Base-by-base conservation (phyloP, 1,140 invertebrate species). In the Maniola jurtina region DNA sequence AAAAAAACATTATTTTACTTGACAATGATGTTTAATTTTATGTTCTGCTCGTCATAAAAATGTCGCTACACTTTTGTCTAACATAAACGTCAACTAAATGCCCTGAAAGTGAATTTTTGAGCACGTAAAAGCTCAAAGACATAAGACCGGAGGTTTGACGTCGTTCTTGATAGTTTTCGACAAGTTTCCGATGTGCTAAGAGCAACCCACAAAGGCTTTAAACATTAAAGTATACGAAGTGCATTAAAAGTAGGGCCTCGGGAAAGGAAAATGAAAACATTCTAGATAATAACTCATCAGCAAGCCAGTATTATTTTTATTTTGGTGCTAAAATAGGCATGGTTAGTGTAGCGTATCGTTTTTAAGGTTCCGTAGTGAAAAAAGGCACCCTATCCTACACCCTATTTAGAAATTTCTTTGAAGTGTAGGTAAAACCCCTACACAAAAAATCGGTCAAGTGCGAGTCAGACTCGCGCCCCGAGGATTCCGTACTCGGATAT, bases 101-200 rank as follows among this genome's bases (percentile, higher is more conserved):
- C 33, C 10, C 10, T 40, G 38, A 54, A 60, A 54, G 56, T 55
- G 58, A 66, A 61, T 61, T 61, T 66, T 60, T 55, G 9, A 63
- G 50, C 38, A 42, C 5, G 16, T 36, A 52, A 68, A 68, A 48
- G 60, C 54, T 40, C 60, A 55, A 48, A 68, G 25, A 63, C 60
- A 14, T 50, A 57, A 57, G 42, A 67, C 54, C 54, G 40, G 35
- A 57, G 65, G 54, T 40, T 67, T 67, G 65, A 67, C 34, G 42
- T 42, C 59, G 47, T 54, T 57, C 56, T 55, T 68, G 40, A 62
- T 58, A 67, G 60, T 68, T 68, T 68, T 63, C 66, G 55, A 68
- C 55, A 68, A 68, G 66, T 68, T 68, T 68, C 66, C 60, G 60
- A 62, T 56, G 54, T 58, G 52, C 52, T 68, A 58, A 63, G 54